These are phyloP conservation scores for Dicrostonyx torquatus DNA, from an alignment of 2,797 vertebrate species.

Conservation along the genomic window DNA sequence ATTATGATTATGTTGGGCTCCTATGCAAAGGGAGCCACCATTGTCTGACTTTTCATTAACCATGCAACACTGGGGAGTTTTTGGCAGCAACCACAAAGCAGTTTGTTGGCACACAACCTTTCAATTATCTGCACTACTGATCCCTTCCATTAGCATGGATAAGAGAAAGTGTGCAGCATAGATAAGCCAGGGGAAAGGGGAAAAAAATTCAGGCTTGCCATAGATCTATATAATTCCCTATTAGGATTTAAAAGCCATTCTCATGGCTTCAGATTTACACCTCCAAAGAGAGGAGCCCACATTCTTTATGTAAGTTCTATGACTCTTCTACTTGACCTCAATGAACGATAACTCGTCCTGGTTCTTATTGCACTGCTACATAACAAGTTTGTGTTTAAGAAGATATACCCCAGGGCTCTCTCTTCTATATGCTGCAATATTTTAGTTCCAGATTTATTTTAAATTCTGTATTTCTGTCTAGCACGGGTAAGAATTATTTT, in stretches of 20 bases:
- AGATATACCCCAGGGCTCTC: neutral
- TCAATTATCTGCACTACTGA: conserved; percentile 79
- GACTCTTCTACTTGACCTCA: neutral
- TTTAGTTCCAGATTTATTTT: neutral
- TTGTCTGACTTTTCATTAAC: conserved; percentile 68
- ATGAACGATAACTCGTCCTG: neutral
- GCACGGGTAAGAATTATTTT: neutral
- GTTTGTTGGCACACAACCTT: conserved; percentile 74
- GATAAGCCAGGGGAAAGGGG: conserved; percentile 59
- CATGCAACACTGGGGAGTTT: conserved; percentile 60
- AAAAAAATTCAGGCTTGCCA: neutral
- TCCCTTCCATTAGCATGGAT: conserved; percentile 71
- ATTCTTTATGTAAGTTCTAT: neutral
- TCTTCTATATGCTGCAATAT: neutral
- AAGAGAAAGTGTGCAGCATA: conserved; percentile 69
- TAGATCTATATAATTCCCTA: conserved; percentile 59
- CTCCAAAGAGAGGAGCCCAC: neutral
- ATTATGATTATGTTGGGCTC: conserved; percentile 44
- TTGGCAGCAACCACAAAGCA: conserved; percentile 69
- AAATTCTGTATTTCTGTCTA: neutral
- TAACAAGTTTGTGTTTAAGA: neutral
- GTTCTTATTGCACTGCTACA: neutral
- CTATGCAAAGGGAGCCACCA: conserved; percentile 2
- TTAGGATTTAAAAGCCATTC: conserved; percentile 30
- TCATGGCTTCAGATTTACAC: neutral